Evolutionary conservation across 2,113 vertebrate genomes (phyloP).

Genomic region (Tyrannus savana): DNA sequence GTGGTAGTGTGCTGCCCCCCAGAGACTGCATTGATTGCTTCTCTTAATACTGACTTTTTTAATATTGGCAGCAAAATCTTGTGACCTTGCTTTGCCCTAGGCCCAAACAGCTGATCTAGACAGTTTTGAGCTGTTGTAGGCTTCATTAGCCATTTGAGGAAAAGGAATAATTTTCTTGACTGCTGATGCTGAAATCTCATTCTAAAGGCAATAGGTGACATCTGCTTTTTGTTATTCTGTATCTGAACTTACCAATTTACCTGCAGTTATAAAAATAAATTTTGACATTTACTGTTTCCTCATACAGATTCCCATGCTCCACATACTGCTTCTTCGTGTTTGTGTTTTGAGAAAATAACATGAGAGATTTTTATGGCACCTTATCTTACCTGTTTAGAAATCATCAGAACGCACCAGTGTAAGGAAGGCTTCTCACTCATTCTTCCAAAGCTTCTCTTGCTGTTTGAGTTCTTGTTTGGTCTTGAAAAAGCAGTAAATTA

Average conservation of each 20-base stretch:
- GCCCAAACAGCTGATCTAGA: not conserved
- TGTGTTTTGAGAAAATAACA: not conserved
- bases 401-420: not conserved
- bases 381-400: not conserved
- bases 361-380: not conserved
- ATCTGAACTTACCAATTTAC: not conserved
- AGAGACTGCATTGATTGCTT: conserved; percentile 20
- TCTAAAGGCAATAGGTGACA: not conserved
- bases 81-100: not conserved
- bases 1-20: conserved; percentile 47
- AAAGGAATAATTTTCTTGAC: not conserved
- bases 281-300: not conserved
- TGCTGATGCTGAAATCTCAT: not conserved
- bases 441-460: not conserved
- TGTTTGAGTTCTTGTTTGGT: not conserved
- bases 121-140: not conserved
- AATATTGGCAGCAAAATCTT: not conserved
- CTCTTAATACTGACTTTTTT: not conserved
- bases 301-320: not conserved
- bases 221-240: not conserved
- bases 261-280: not conserved
- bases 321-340: not conserved
- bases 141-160: not conserved
- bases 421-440: not conserved
- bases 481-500: not conserved